A percentile compares a stretch with the other conserved stretches of the same genome.
Evolutionary conservation across 2,113 vertebrate species (phyloP).

Genomic region (Zosterops hypoxanthus): DNA sequence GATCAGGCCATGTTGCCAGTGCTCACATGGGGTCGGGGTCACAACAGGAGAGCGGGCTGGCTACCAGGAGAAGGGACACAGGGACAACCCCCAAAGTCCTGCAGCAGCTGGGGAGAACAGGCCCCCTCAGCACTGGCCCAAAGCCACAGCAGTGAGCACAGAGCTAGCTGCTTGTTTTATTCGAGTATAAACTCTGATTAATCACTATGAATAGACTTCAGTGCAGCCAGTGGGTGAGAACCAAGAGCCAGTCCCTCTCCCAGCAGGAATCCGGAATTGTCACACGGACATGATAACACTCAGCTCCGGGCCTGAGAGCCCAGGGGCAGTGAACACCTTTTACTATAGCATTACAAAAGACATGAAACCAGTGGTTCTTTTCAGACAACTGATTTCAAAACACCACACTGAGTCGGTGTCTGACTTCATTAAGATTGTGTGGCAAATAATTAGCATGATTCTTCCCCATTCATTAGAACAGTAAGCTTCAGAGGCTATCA

Average conservation of each 20-base stretch:
- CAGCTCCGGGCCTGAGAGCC: rapidly evolving
- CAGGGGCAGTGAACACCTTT: background rate
- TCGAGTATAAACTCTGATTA: background rate
- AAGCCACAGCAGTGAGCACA: rapidly evolving
- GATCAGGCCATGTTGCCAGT: rapidly evolving
- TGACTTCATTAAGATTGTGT: background rate
- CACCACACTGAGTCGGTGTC: background rate
- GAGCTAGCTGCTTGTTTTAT: background rate
- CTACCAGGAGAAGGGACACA: background rate
- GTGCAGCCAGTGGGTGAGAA: background rate
- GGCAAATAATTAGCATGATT: background rate
- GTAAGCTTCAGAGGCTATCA: background rate
- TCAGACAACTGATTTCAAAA: background rate
- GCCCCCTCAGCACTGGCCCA: rapidly evolving
- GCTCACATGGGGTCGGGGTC: background rate
- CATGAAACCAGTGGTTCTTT: background rate
- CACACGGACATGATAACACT: background rate
- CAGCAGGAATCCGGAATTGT: background rate
- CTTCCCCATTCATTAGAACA: background rate
- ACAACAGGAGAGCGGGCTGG: background rate
- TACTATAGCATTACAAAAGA: background rate
- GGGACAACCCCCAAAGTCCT: background rate
- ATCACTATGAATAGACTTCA: background rate
- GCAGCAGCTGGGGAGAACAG: background rate
- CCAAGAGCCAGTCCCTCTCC: background rate